Evolutionary conservation across 2,797 vertebrate genomes (phyloP), one percentile per base, ranked within the genome.

Genomic region (Spea hammondii): DNA sequence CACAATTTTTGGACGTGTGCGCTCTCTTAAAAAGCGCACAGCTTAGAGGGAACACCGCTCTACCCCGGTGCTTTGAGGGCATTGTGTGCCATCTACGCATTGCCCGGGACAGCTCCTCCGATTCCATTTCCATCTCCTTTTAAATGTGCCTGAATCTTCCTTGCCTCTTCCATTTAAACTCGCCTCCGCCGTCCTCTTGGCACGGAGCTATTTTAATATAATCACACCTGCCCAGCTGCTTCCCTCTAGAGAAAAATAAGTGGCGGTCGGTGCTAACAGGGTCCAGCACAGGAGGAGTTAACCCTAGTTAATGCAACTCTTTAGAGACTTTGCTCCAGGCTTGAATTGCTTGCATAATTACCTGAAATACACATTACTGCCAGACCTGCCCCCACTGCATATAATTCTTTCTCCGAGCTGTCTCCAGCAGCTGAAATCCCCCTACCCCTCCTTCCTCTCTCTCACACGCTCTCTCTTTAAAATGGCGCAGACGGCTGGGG

Each of bases 351-450:
- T 82, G 79, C 79, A 74, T 82, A 82, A 82, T 82, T 82, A 82
- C 79, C 79, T 82, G 79, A 82, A 82, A 81, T 82, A 70, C 79
- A 82, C 79, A 82, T 82, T 82, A 82, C 79, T 82, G 79, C 75
- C 79, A 82, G 79, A 82, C 79, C 74, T 82, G 75, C 79, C 79
- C 79, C 74, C 79, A 76, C 72, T 76, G 76, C 70, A 76, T 73
- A 73, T 77, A 77, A 82, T 77, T 82, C 76, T 70, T 79, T 80
- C 69, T 70, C 68, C 70, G 53, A 69, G 79, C 79, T 77, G 70
- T 82, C 69, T 77, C 70, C 75, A 70, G 79, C 74, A 72, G 79
- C 69, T 73, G 64, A 85, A 84, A 82, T 76, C 74, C 8, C 60
- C 55, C 70, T 65, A 67, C 60, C 59, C 57, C 68, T 14, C 67